A percentile compares a stretch with the other conserved stretches of the same genome.
phyloP scores from a whole-genome alignment of 2,797 vertebrate genomes.

The Diplodus sargus region DNA sequence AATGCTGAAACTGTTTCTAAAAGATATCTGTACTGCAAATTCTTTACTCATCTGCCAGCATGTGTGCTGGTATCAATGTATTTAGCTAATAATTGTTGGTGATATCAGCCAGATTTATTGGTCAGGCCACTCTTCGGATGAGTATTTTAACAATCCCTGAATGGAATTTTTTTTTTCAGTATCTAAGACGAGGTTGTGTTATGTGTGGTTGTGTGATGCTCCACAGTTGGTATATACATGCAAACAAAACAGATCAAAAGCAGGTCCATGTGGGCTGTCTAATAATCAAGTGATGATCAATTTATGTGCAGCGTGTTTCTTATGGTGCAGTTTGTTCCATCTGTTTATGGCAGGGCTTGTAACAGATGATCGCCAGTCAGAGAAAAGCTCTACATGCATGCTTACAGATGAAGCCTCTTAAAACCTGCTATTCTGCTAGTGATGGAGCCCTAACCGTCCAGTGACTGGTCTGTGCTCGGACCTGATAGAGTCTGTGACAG shows the following conservation, averaged over 20 bases:
- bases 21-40: neutral
- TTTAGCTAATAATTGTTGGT: neutral
- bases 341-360: conserved; percentile 1
- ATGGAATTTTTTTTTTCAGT: neutral
- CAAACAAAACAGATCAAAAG: conserved; percentile 43
- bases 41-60: neutral
- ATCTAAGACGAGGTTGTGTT: neutral
- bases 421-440: too few species aligned
- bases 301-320: neutral
- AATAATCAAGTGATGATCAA: neutral
- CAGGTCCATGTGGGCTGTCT: conserved; percentile 11
- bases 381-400: conserved; percentile 11
- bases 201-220: conserved; percentile 5
- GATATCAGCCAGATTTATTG: neutral
- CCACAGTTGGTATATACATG: conserved; percentile 44
- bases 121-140: neutral
- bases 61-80: neutral
- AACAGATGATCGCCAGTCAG: neutral
- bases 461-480: too few species aligned
- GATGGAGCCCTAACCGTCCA: too few species aligned
- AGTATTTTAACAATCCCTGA: neutral
- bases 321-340: neutral
- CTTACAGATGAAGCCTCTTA: too few species aligned
- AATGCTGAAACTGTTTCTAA: neutral
- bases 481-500: too few species aligned